Evolutionary conservation across 2,797 vertebrate genomes (phyloP).

Genomic region (Eidolon dupreanum): DNA sequence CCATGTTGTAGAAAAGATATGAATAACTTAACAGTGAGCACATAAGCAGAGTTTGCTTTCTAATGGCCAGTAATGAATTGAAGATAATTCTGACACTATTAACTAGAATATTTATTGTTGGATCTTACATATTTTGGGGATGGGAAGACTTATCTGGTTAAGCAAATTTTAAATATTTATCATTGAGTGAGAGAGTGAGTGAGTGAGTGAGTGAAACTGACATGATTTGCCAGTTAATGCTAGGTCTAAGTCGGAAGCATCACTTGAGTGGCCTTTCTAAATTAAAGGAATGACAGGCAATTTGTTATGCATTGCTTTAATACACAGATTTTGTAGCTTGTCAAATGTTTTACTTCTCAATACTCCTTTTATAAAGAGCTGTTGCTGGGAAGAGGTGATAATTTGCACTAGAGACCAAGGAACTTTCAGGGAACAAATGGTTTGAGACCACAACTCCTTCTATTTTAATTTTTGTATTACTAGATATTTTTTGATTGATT

Average conservation of each 20-base stretch:
- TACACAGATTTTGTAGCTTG: neutral
- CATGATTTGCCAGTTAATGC: neutral
- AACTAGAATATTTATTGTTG: neutral
- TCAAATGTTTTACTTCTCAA: neutral
- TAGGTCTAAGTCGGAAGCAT: neutral
- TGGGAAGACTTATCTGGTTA: neutral
- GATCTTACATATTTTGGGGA: neutral
- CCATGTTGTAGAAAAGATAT: neutral
- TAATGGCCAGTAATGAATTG: neutral
- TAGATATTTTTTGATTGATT: neutral
- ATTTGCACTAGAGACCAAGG: neutral
- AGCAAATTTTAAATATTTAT: constrained; percentile 24
- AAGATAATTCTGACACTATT: constrained; percentile 28
- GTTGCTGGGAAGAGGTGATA: neutral
- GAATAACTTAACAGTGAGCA: neutral
- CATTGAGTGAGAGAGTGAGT: neutral
- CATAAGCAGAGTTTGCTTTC: neutral
- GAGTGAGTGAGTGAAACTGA: neutral
- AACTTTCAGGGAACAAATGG: neutral
- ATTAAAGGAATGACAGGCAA: neutral
- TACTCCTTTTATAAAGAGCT: neutral
- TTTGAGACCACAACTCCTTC: neutral
- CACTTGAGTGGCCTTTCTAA: constrained; percentile 27
- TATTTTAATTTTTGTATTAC: neutral
- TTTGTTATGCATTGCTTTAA: neutral